A percentile compares a stretch with the other conserved stretches of the same genome.
Conservation (phyloP, 2,113 vertebrate genomes). For the Crotalus tigris region DNA sequence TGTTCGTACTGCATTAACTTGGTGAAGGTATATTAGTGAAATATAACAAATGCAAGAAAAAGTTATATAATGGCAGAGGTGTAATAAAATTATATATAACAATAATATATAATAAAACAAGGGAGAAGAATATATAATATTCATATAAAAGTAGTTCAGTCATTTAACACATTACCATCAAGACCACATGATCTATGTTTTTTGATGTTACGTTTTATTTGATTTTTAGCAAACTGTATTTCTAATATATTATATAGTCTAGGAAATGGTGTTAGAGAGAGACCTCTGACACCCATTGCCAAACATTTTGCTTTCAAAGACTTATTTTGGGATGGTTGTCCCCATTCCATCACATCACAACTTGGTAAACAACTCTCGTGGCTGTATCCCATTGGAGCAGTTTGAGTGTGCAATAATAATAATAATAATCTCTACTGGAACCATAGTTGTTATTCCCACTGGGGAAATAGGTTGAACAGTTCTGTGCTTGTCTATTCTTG, state of each 20-base stretch:
- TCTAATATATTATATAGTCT: background rate
- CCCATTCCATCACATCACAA: background rate
- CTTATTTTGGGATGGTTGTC: background rate
- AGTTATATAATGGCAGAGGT: background rate
- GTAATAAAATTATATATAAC: background rate
- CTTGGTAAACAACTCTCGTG: background rate
- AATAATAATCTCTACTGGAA: background rate
- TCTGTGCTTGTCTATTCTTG: background rate
- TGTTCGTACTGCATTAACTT: background rate
- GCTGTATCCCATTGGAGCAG: background rate
- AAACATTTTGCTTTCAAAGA: background rate
- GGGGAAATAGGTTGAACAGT: background rate
- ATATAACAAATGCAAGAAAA: background rate
- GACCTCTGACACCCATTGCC: background rate
- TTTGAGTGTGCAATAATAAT: background rate
- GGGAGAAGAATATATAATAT: background rate
- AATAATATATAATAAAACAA: background rate
- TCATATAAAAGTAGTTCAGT: background rate
- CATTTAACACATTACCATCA: background rate
- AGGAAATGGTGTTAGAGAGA: background rate
- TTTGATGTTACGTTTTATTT: background rate
- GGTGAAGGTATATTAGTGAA: background rate
- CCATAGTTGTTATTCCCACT: background rate
- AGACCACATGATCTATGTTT: background rate
- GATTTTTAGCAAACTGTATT: background rate